Evolutionary conservation across 2,797 vertebrate genomes (phyloP).

Genomic region (Pogoniulus pusillus): DNA sequence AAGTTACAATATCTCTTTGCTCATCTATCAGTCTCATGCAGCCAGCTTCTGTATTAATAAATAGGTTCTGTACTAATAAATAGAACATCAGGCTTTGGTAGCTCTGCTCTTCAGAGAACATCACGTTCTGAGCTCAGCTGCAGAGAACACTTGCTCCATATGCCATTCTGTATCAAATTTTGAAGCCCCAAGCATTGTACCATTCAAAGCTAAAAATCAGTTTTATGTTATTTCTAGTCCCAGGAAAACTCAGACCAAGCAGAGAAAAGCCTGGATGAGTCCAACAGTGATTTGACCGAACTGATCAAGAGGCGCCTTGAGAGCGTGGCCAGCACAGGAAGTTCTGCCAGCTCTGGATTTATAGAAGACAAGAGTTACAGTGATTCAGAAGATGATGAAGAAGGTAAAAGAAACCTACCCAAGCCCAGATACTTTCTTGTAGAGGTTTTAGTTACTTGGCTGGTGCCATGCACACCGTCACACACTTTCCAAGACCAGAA

Average conservation of each 20-base stretch:
- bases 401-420: slow-evolving; percentile 80
- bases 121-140: neutral
- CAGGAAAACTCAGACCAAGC: slow-evolving; percentile 81
- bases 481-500: neutral
- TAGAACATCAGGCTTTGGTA: neutral
- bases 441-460: neutral
- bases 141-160: neutral
- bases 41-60: neutral
- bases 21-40: neutral
- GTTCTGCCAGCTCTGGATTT: slow-evolving; percentile 94
- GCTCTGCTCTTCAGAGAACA: neutral
- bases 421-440: neutral
- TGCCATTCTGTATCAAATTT: neutral
- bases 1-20: neutral
- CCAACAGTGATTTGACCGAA: slow-evolving; percentile 84
- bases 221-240: slow-evolving; percentile 72
- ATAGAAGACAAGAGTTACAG: slow-evolving; percentile 97
- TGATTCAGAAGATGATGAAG: slow-evolving; percentile 94
- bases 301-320: slow-evolving; percentile 92
- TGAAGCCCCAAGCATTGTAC: neutral
- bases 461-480: neutral
- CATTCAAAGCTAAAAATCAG: neutral
- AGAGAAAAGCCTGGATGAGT: slow-evolving; percentile 78
- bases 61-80: neutral
- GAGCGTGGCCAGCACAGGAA: slow-evolving; percentile 94